A percentile compares a stretch with the other conserved stretches of the same genome.
Evolutionary conservation across 2,113 vertebrate species (phyloP).

Genomic region (Todiramphus chloris): DNA sequence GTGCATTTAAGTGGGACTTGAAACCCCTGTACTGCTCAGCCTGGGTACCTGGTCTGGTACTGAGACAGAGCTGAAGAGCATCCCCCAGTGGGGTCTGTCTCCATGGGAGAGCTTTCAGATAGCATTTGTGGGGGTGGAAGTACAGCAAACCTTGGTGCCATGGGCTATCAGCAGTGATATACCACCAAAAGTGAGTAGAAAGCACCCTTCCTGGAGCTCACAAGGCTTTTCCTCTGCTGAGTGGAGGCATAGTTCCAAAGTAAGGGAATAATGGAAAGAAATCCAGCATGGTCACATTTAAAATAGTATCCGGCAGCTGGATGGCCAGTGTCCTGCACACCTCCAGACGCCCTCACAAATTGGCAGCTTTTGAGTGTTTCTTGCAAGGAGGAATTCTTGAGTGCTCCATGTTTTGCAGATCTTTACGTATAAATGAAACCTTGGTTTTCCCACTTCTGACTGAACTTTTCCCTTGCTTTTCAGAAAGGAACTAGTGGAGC

Average conservation of each 20-base stretch:
- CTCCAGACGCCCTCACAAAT: not conserved
- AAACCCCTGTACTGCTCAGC: not conserved
- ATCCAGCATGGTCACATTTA: rapidly evolving
- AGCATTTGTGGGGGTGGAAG: not conserved
- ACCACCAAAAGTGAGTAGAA: not conserved
- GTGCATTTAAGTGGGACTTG: not conserved
- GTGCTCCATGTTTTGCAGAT: not conserved
- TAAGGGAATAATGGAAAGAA: not conserved
- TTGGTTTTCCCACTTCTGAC: conserved; percentile 27
- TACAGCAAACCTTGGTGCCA: not conserved
- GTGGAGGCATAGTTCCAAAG: not conserved
- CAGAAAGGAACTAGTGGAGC: conserved; percentile 81
- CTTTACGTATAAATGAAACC: not conserved
- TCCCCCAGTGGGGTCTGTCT: not conserved
- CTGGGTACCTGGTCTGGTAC: not conserved
- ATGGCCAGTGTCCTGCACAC: not conserved
- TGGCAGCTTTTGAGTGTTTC: not conserved
- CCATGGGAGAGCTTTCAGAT: not conserved
- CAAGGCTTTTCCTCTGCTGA: not conserved
- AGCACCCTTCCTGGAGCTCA: not conserved
- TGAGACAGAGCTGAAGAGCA: not conserved
- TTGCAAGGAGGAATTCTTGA: not conserved
- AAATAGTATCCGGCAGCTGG: not conserved
- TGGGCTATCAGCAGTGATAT: not conserved
- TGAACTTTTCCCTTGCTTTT: conserved; percentile 29